Conservation (phyloP, 2,797 vertebrate genomes). For the Cyclura pinguis region DNA sequence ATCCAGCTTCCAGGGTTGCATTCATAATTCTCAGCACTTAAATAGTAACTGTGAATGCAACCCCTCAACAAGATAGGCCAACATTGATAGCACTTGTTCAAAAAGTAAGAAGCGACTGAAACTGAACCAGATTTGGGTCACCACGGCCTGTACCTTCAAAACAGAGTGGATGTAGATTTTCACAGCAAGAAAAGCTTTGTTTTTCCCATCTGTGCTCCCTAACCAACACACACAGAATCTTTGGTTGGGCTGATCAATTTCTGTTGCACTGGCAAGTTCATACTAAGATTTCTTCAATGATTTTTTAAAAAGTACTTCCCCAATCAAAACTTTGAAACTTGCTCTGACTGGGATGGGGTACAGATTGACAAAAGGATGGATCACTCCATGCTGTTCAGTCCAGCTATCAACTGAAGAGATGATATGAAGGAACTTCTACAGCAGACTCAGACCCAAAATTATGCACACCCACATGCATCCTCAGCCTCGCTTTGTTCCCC, state of each 20-base stretch:
- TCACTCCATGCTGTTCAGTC: neutral
- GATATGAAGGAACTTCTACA: too few species aligned
- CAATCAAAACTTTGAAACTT: neutral
- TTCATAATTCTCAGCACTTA: neutral
- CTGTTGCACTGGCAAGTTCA: neutral
- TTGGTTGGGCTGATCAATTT: neutral
- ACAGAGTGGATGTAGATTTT: neutral
- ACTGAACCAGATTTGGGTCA: neutral
- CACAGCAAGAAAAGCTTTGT: neutral
- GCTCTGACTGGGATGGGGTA: neutral
- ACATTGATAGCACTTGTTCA: neutral
- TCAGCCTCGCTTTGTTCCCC: neutral
- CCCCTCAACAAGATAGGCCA: neutral
- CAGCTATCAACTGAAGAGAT: neutral
- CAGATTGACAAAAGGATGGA: neutral
- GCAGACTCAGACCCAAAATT: neutral
- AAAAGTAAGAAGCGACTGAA: neutral
- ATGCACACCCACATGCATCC: neutral
- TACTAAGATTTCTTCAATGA: neutral
- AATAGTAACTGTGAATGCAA: neutral
- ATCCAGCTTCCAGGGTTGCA: neutral
- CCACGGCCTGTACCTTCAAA: neutral
- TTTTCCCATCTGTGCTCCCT: neutral
- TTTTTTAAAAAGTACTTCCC: neutral
- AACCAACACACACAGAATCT: neutral